Base-by-base conservation (phyloP, 2,888 invertebrate genomes). In the Alloscopus bannaensis region DNA sequence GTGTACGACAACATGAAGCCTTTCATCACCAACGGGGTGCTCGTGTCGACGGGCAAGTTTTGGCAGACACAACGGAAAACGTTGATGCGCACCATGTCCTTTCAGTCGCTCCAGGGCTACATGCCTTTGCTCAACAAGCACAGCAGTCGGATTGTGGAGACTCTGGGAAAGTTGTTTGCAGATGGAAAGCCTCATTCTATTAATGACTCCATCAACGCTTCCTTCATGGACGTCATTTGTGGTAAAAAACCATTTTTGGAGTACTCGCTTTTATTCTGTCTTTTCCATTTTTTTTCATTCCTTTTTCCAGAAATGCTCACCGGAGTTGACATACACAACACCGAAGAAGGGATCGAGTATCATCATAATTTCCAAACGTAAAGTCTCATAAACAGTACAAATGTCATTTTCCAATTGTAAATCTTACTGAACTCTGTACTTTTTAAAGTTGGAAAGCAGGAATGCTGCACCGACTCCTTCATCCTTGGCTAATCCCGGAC, bases 351-450 rank as follows among this genome's bases (percentile, higher is more conserved):
- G 24, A 26, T 59, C 13, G 26, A 13, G n/a, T 65, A 65, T 31
- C 65, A 73, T 26, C 45, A 66, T 11, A 65, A 73, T 11, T 73
- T 73, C 24, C 29, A 42, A 45, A n/a, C n/a, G n/a, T n/a, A 60
- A 47, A 50, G 13, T 65, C 28, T 2, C 2, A 64, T 26, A 64
- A 24, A 8, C 31, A 60, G n/a, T n/a, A n/a, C n/a, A n/a, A n/a
- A n/a, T n/a, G n/a, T n/a, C n/a, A n/a, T n/a, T n/a, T n/a, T n/a
- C n/a, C n/a, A n/a, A n/a, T n/a, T n/a, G n/a, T n/a, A n/a, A n/a
- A n/a, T n/a, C n/a, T n/a, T n/a, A n/a, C n/a, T n/a, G n/a, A n/a
- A n/a, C n/a, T n/a, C n/a, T n/a, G n/a, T n/a, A n/a, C n/a, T n/a
- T n/a, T n/a, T n/a, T n/a, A n/a, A n/a, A 57, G 16, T 55, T 70